Percentiles rank a stretch among this genome's conserved stretches.
These are phyloP conservation scores for Drosophila quinaria DNA, from an alignment of 2,888 invertebrate species.

Conservation along the genomic window DNA sequence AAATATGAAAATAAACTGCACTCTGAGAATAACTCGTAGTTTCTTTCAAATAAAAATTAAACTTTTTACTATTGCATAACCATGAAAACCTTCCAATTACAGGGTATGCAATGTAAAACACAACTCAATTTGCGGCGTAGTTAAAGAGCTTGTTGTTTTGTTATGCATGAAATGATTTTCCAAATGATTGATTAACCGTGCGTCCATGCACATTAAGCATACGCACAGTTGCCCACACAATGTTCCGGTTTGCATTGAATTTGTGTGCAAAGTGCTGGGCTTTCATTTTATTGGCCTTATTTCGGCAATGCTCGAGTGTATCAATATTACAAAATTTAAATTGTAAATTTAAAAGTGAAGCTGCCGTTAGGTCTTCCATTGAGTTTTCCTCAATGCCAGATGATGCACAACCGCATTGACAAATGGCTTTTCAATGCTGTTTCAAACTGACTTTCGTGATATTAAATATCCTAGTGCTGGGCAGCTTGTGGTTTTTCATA, in stretches of 20 bases:
- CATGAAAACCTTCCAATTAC: background rate
- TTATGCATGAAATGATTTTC: constrained; percentile 39
- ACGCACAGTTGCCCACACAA: constrained; percentile 54
- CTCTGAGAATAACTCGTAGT: too few relatives aligned
- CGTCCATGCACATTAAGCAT: constrained; percentile 46
- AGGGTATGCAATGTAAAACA: background rate
- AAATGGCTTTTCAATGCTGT: constrained; percentile 30
- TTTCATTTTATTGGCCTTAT: constrained; percentile 23
- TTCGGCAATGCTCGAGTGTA: background rate
- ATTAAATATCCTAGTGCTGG: constrained; percentile 41
- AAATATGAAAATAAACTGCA: too few relatives aligned
- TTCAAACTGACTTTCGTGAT: constrained; percentile 21
- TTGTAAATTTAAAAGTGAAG: constrained; percentile 15
- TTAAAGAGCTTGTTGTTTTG: constrained; percentile 23
- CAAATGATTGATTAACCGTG: constrained; percentile 55
- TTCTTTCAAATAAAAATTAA: too few relatives aligned
- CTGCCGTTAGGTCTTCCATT: background rate
- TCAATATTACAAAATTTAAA: constrained; percentile 19
- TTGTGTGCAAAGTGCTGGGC: constrained; percentile 25
- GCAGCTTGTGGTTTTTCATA: constrained; percentile 39
- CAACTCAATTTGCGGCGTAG: constrained; percentile 4
- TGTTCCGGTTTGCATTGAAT: background rate
- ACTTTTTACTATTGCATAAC: background rate
- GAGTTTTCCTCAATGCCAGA: constrained; percentile 17
- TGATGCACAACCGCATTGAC: constrained; percentile 14